phyloP scores from a whole-genome alignment of 2,888 invertebrate species.

The Drosophila planitibia region DNA sequence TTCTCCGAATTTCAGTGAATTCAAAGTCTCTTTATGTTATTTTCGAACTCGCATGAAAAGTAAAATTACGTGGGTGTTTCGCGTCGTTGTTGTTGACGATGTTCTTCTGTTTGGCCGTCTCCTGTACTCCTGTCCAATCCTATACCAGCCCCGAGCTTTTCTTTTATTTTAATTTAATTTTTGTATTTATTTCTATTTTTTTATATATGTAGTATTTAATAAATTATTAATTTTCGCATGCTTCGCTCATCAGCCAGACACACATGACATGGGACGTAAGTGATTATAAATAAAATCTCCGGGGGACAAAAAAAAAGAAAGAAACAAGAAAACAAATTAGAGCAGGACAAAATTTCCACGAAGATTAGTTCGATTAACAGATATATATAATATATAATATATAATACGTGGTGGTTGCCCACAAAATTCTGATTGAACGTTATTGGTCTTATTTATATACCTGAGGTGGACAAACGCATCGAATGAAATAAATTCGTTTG shows the following conservation, averaged over 20 bases:
- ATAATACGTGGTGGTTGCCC: slow-evolving; percentile 19
- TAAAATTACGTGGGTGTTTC: slow-evolving; percentile 60
- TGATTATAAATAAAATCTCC: slow-evolving; percentile 44
- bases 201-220: slow-evolving; percentile 70
- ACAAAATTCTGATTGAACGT: slow-evolving; percentile 57
- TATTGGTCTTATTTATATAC: slow-evolving; percentile 57
- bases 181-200: neutral
- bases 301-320: slow-evolving; percentile 13
- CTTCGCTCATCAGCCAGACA: slow-evolving; percentile 43
- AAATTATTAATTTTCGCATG: slow-evolving; percentile 76
- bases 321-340: slow-evolving; percentile 46
- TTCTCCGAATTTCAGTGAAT: slow-evolving; percentile 4
- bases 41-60: slow-evolving; percentile 29
- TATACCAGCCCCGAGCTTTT: slow-evolving; percentile 31
- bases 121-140: slow-evolving; percentile 27
- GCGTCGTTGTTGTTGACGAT: slow-evolving; percentile 10
- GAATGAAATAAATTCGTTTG: slow-evolving; percentile 21
- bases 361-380: slow-evolving; percentile 38
- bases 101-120: slow-evolving; percentile 20
- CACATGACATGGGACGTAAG: slow-evolving; percentile 74
- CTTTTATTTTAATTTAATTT: slow-evolving; percentile 44
- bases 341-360: slow-evolving; percentile 59
- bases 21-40: slow-evolving; percentile 40
- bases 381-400: neutral
- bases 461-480: slow-evolving; percentile 44